Percentiles rank a stretch among this genome's conserved stretches.
phyloP scores from a whole-genome alignment of 2,113 vertebrate species.

The Pitta sordida region DNA sequence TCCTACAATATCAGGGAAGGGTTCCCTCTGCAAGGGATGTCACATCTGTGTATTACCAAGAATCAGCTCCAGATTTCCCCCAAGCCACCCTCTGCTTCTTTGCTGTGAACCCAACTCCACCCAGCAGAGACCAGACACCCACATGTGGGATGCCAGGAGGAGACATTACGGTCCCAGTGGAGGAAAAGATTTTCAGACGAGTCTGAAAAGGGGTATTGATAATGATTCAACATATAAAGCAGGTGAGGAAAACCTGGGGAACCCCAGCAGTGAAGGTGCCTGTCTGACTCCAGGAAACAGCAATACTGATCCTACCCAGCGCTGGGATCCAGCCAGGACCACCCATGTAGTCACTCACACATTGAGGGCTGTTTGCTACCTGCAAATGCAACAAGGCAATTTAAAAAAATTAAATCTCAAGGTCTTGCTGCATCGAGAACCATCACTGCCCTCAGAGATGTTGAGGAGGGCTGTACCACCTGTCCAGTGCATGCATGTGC shows the following conservation, averaged over 20 bases:
- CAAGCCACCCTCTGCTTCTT: background rate
- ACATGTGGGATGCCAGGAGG: background rate
- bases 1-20: background rate
- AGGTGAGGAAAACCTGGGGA: background rate
- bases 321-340: background rate
- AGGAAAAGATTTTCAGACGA: background rate
- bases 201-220: background rate
- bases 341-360: accelerated
- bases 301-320: background rate
- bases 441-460: accelerated
- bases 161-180: background rate
- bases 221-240: background rate
- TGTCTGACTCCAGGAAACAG: background rate
- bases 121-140: background rate
- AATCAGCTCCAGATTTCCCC: background rate
- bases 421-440: background rate
- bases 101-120: accelerated
- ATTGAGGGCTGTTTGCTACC: background rate
- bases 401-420: background rate
- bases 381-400: background rate
- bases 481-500: accelerated
- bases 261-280: background rate
- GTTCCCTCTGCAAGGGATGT: background rate
- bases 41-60: background rate
- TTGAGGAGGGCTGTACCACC: background rate